These are phyloP conservation scores for Amblyteles armatorius DNA, from an alignment of 2,888 invertebrate species.

Conservation along the genomic window DNA sequence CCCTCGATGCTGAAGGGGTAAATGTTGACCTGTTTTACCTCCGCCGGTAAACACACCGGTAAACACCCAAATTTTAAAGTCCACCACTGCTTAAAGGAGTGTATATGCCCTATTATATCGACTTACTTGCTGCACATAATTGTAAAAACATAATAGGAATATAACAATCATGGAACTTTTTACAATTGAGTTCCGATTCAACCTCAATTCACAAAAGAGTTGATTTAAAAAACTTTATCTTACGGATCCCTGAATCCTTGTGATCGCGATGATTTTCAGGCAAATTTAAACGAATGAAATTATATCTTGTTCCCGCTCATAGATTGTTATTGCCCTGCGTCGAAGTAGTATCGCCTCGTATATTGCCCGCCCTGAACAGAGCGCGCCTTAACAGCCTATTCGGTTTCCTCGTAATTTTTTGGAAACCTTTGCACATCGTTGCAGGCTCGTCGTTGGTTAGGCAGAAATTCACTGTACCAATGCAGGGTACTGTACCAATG, in stretches of 20 bases:
- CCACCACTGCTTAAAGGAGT: background rate
- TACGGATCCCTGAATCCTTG: background rate
- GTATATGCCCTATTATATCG: slow-evolving; percentile 1
- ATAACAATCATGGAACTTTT: background rate
- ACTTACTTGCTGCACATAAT: background rate
- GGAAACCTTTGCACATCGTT: background rate
- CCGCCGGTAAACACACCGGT: slow-evolving; percentile 12
- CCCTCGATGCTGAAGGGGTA: background rate
- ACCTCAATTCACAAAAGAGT: background rate
- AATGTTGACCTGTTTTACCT: background rate
- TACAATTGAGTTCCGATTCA: background rate
- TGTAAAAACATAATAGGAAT: background rate
- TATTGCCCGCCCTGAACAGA: background rate
- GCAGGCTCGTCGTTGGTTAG: background rate
- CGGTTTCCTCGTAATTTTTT: background rate
- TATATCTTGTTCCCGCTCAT: background rate
- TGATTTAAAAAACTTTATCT: background rate
- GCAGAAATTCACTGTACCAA: background rate
- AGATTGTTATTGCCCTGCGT: background rate
- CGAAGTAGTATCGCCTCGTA: background rate
- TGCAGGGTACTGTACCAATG: background rate
- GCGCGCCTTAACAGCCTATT: background rate
- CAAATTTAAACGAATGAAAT: background rate
- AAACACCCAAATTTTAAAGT: background rate
- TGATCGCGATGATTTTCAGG: background rate